Base-by-base conservation (phyloP, 2,113 vertebrate genomes). In the Notarius quadriscutis region DNA sequence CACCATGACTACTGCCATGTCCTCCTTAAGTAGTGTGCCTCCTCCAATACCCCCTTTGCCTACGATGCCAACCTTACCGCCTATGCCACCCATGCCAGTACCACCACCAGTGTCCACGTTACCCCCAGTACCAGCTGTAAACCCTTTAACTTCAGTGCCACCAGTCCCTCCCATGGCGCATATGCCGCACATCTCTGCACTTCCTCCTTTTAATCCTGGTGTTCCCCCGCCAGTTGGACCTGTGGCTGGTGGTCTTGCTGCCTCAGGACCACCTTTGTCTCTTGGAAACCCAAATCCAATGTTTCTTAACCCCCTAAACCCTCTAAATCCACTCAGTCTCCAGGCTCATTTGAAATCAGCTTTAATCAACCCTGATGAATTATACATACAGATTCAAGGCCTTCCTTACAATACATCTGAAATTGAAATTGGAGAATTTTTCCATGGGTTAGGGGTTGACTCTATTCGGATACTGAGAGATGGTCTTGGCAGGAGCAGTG, bases 21-120 rank as follows among this genome's bases (percentile, higher is more conserved):
- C 97, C 72, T 96, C 97, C 9, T 95, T 98, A 94, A 97, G 96
- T 91, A 96, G 97, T 80, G 97, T 97, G 88, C 97, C 97, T 87
- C 97, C 97, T 87, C 98, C 98, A 71, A 98, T 98, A 81, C 96
- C 97, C 90, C 96, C 97, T 58, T 96, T 98, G 84, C 97, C 98
- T 91, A 94, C 95, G 88, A 96, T 99, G 94, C 96, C 97, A 51
- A 97, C 97, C 89, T 93, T 99, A 92, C 98, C 98, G 34, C 96
- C 98, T 17, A 97, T 99, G 96, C 97, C 98, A 83, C 96, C 96
- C 0, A 97, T 99, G 91, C 96, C 98, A 84, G 96, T 97, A 91
- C 97, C 97, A 86, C 97, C 98, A 90, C 97, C 98, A 55, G 96
- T 98, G 87, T 97, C 98, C 87, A 93, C 96, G 6, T 91, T 98